Evolutionary conservation across 1,140 invertebrate species (phyloP).

Genomic region (Temnothorax nylanderi): DNA sequence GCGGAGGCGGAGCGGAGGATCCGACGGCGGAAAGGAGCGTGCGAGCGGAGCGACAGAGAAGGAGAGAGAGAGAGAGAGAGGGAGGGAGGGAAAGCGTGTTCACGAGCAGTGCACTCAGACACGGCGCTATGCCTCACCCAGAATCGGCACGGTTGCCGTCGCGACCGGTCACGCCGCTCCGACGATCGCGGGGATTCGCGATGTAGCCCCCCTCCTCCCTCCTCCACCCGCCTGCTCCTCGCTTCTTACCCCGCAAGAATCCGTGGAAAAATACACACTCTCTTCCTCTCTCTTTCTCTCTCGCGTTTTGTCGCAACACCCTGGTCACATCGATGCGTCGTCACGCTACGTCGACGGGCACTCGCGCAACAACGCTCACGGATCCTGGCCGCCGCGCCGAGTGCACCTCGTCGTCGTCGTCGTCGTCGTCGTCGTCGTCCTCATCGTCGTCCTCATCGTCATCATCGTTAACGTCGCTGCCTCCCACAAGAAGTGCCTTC

Average conservation of each 20-base stretch:
- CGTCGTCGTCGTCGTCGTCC: neutral
- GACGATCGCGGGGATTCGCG: slow-evolving; percentile 62
- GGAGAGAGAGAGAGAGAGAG: neutral
- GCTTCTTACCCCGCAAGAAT: neutral
- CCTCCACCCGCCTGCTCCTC: neutral
- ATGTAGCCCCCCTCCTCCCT: slow-evolving; percentile 69
- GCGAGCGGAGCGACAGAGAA: neutral
- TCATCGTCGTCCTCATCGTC: neutral
- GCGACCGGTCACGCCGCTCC: slow-evolving; percentile 54
- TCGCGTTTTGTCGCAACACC: slow-evolving; percentile 22
- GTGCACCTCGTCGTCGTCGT: slow-evolving; percentile 13
- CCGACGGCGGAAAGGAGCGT: neutral
- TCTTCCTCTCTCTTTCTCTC: neutral
- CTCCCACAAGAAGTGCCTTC: slow-evolving; percentile 68
- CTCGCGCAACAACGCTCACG: slow-evolving; percentile 60
- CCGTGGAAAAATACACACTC: neutral
- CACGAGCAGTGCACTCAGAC: no score
- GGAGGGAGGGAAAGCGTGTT: neutral
- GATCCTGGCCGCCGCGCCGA: slow-evolving; percentile 65
- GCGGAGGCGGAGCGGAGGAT: neutral
- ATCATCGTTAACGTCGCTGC: neutral
- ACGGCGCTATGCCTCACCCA: slow-evolving; percentile 68
- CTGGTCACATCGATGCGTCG: slow-evolving; percentile 73
- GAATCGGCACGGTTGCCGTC: slow-evolving; percentile 53
- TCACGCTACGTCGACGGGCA: slow-evolving; percentile 57